A percentile compares a stretch with the other conserved stretches of the same genome.
Evolutionary conservation across 2,113 vertebrate genomes (phyloP).

Genomic region (Elachura formosa): DNA sequence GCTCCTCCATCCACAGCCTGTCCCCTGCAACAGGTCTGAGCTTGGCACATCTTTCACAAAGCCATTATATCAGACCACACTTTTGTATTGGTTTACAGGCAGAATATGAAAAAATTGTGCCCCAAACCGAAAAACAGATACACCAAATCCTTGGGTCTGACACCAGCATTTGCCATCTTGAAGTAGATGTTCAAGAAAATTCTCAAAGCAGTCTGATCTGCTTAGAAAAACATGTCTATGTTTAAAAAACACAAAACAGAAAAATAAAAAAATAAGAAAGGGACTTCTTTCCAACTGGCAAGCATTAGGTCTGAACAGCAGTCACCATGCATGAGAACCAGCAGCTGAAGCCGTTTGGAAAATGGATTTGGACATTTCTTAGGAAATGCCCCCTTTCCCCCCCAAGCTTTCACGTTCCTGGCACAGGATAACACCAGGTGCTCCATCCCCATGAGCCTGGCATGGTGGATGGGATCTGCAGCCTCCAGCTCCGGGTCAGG

Average conservation of each 20-base stretch:
- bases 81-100: background rate
- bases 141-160: background rate
- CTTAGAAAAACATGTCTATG: background rate
- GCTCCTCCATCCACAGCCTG: background rate
- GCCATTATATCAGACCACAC: fast-evolving
- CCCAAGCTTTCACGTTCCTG: background rate
- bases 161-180: background rate
- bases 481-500: background rate
- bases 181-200: background rate
- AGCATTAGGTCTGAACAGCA: background rate
- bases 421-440: conserved; percentile 36
- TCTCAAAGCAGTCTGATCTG: background rate
- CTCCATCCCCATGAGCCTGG: background rate
- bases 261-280: background rate
- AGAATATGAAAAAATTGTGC: background rate
- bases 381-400: background rate
- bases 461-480: background rate
- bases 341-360: conserved; percentile 17
- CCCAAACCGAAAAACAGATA: background rate
- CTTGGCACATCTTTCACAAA: fast-evolving
- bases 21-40: background rate
- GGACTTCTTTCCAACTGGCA: background rate
- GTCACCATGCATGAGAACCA: background rate
- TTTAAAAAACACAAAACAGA: background rate
- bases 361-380: background rate